These are phyloP conservation scores for Adineta ricciae DNA, from an alignment of 2,888 invertebrate genomes.

Conservation along the genomic window DNA sequence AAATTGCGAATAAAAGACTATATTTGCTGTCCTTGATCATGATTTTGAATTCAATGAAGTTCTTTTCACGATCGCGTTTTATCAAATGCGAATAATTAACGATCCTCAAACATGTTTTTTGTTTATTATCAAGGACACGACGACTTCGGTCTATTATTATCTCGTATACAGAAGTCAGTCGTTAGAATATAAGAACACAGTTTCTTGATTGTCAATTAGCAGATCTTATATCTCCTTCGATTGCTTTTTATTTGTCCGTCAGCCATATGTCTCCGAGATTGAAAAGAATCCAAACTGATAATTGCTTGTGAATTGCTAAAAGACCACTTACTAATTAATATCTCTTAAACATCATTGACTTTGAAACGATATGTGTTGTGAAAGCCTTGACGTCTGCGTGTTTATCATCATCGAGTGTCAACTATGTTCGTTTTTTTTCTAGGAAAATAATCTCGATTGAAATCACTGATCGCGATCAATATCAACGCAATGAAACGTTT, in stretches of 20 bases:
- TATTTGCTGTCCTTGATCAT: not conserved
- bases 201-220: not conserved
- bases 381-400: not conserved
- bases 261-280: not conserved
- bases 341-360: not conserved
- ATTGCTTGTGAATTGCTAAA: not conserved
- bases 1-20: not conserved
- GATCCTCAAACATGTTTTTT: too few relatives aligned
- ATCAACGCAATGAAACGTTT: constrained; percentile 87
- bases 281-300: not conserved
- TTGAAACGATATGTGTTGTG: not conserved
- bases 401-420: not conserved
- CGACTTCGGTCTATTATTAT: not conserved
- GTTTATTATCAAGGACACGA: too few relatives aligned
- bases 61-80: too few relatives aligned
- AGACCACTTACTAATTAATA: not conserved
- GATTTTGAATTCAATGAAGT: too few relatives aligned
- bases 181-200: not conserved
- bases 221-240: not conserved
- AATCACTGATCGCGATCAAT: constrained; percentile 90
- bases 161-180: not conserved
- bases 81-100: too few relatives aligned
- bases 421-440: constrained; percentile 38
- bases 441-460: constrained; percentile 75
- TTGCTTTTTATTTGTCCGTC: not conserved